These are phyloP conservation scores for Colletes latitarsis DNA, from an alignment of 1,140 invertebrate species.

Conservation along the genomic window DNA sequence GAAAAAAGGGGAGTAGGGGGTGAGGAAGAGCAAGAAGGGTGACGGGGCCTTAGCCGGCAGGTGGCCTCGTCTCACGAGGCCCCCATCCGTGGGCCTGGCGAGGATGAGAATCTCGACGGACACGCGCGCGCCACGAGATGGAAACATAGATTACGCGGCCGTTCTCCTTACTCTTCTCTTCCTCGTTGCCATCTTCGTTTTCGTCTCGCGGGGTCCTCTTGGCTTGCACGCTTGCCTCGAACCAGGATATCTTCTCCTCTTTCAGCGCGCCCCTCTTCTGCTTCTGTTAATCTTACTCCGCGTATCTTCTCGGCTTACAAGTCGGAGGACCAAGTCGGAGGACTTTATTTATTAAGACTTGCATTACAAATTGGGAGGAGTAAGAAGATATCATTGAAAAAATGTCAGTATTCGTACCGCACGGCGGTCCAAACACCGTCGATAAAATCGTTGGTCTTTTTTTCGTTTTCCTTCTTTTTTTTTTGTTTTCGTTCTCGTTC, in stretches of 20 bases:
- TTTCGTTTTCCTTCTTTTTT: conserved; percentile 6
- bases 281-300: conserved; percentile 66
- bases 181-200: conserved; percentile 47
- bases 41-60: conserved; percentile 71
- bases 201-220: background rate
- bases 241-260: conserved; percentile 34
- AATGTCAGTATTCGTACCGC: conserved; percentile 52
- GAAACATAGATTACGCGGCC: conserved; percentile 76
- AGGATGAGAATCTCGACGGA: conserved; percentile 78
- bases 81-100: conserved; percentile 63
- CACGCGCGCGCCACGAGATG: conserved; percentile 79
- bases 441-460: conserved; percentile 52
- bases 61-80: conserved; percentile 76
- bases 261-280: conserved; percentile 33
- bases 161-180: conserved; percentile 56
- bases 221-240: conserved; percentile 26
- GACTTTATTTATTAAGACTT: conserved; percentile 65
- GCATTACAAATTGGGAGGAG: conserved; percentile 57
- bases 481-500: background rate
- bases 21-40: conserved; percentile 11
- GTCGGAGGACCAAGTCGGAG: conserved; percentile 36
- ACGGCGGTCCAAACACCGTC: background rate
- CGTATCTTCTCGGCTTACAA: conserved; percentile 60
- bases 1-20: background rate
- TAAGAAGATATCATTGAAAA: conserved; percentile 60